phyloP scores from a whole-genome alignment of 1,140 invertebrate species.

The Bombus difficillimus region DNA sequence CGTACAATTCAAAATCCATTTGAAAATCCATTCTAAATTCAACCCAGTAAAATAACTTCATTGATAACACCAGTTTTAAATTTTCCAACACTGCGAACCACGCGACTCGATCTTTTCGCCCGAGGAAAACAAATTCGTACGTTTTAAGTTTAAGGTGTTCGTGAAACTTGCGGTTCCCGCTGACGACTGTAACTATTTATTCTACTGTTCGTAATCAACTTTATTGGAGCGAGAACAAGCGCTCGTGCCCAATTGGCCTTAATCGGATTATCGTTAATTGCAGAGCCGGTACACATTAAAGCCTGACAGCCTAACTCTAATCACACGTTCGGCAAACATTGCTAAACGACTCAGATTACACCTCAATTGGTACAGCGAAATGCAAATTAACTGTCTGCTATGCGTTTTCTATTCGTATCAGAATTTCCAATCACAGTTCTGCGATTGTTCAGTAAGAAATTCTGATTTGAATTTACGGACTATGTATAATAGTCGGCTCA shows the following conservation, averaged over 20 bases:
- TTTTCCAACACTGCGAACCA: neutral
- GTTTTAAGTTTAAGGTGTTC: neutral
- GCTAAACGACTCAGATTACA: neutral
- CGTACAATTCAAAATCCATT: neutral
- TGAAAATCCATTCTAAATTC: neutral
- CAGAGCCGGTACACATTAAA: conserved; percentile 42
- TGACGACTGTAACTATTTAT: conserved; percentile 34
- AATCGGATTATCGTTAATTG: conserved; percentile 72
- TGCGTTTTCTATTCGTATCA: neutral
- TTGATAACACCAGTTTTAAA: neutral
- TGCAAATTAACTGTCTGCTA: neutral
- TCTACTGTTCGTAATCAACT: conserved; percentile 55
- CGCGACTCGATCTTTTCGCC: too few species aligned
- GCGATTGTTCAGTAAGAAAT: too few species aligned
- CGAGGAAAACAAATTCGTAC: neutral
- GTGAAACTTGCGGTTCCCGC: neutral
- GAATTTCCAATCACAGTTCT: too few species aligned
- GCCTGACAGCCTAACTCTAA: neutral
- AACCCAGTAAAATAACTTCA: neutral
- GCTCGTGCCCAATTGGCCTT: conserved; percentile 63
- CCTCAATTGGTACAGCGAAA: neutral
- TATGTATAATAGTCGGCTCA: too few species aligned
- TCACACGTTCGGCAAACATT: neutral
- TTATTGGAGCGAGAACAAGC: conserved; percentile 14
- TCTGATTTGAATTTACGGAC: too few species aligned